Conservation (phyloP, 2,888 invertebrate genomes). For the Calameuta filiformis region DNA sequence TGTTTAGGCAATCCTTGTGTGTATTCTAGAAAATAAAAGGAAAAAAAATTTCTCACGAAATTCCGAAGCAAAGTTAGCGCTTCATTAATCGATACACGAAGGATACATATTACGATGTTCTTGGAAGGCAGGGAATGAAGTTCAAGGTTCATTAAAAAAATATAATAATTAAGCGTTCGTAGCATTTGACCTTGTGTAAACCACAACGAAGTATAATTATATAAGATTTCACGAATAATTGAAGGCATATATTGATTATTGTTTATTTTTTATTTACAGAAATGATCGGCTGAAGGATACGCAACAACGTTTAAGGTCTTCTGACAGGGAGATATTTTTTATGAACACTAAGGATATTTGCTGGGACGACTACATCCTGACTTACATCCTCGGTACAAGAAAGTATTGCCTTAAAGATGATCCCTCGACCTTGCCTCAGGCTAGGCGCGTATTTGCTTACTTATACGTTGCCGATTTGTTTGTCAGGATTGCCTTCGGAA, state of each 20-base stretch:
- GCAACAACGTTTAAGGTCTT: constrained; percentile 43
- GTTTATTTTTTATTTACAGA: constrained; percentile 37
- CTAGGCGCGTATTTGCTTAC: constrained; percentile 70
- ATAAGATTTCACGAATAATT: neutral
- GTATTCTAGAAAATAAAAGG: too few species aligned
- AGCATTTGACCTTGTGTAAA: neutral
- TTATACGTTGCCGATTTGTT: constrained; percentile 48
- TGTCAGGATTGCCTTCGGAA: constrained; percentile 37
- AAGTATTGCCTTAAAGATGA: constrained; percentile 87
- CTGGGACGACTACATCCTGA: constrained; percentile 75
- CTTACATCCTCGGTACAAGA: constrained; percentile 85
- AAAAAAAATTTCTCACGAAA: too few species aligned
- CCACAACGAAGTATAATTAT: neutral
- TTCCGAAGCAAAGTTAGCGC: too few species aligned
- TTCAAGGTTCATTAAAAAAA: neutral
- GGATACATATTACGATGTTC: neutral
- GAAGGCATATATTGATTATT: neutral
- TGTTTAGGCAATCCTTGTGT: too few species aligned
- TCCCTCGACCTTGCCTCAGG: constrained; percentile 79
- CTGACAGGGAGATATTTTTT: constrained; percentile 66
- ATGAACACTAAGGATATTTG: constrained; percentile 67
- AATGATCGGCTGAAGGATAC: constrained; percentile 46
- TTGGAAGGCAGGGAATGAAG: neutral
- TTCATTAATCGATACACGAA: too few species aligned
- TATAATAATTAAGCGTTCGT: neutral